Conservation (phyloP, 2,113 vertebrate species). For the Ciconia stormi region DNA sequence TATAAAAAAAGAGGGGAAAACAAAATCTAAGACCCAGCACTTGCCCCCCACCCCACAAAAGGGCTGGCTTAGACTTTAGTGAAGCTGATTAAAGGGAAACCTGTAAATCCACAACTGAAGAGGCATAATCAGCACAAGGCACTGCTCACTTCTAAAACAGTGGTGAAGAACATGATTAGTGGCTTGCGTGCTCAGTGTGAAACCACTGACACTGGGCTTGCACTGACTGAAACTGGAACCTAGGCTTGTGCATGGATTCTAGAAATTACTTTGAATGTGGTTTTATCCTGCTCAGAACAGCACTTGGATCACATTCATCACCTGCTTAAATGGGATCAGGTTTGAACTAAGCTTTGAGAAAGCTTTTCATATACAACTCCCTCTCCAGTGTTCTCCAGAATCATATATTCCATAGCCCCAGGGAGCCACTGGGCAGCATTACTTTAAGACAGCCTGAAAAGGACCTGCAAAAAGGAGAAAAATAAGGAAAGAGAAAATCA, state of each 20-base stretch:
- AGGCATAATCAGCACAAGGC: background rate
- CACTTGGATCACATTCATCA: slow-evolving; percentile 16
- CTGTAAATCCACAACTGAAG: background rate
- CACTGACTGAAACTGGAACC: background rate
- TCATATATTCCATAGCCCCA: background rate
- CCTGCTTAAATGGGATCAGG: slow-evolving; percentile 27
- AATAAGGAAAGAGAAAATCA: background rate
- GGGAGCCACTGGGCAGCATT: background rate
- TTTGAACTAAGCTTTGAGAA: slow-evolving; percentile 23
- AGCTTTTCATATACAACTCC: background rate
- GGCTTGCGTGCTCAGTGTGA: background rate
- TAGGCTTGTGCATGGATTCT: background rate
- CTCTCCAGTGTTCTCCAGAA: background rate
- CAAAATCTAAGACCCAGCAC: background rate
- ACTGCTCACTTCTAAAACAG: background rate
- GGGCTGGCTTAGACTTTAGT: background rate
- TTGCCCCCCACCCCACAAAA: background rate
- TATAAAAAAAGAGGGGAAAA: background rate
- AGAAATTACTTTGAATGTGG: background rate
- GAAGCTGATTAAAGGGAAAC: background rate
- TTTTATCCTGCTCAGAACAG: slow-evolving; percentile 12
- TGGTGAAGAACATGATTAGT: background rate
- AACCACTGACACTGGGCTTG: background rate
- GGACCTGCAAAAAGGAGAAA: background rate
- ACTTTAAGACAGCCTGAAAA: background rate